Evolutionary conservation across 2,797 vertebrate genomes (phyloP).

Genomic region (Megalops cyprinoides): DNA sequence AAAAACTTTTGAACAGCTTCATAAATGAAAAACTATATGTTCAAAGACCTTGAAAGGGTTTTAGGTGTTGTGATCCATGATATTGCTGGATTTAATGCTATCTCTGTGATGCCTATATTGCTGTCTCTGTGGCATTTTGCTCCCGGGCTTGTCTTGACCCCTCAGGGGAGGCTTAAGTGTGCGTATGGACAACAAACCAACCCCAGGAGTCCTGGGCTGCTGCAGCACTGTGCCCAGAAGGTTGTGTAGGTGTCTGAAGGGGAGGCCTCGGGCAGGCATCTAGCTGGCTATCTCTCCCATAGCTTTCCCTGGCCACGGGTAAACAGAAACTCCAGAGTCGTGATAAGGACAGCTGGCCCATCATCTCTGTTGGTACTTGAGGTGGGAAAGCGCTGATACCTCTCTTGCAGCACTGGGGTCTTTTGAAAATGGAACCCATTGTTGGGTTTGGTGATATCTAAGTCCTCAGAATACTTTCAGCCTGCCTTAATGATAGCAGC

Average conservation of each 20-base stretch:
- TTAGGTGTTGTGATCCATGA: slow-evolving; percentile 58
- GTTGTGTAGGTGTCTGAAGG: slow-evolving; percentile 25
- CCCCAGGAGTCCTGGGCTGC: slow-evolving; percentile 21
- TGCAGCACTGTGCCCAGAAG: slow-evolving; percentile 43
- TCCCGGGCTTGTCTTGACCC: slow-evolving; percentile 46
- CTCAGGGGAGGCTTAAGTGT: slow-evolving; percentile 20
- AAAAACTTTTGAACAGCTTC: slow-evolving; percentile 50
- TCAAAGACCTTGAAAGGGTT: slow-evolving; percentile 52
- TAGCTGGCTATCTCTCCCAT: slow-evolving; percentile 54
- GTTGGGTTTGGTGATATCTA: slow-evolving; percentile 1
- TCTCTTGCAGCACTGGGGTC: slow-evolving; percentile 78
- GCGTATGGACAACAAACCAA: slow-evolving; percentile 4
- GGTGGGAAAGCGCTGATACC: slow-evolving; percentile 77
- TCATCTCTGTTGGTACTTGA: slow-evolving; percentile 70
- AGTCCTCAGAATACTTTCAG: background rate
- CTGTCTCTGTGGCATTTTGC: slow-evolving; percentile 55
- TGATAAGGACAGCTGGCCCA: slow-evolving; percentile 80
- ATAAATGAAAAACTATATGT: slow-evolving; percentile 52
- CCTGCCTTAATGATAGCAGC: slow-evolving; percentile 23
- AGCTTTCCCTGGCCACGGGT: slow-evolving; percentile 66
- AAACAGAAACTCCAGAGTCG: slow-evolving; percentile 73
- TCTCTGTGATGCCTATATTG: slow-evolving; percentile 55
- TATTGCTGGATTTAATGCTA: slow-evolving; percentile 61
- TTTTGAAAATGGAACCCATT: slow-evolving; percentile 49
- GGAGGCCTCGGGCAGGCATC: slow-evolving; percentile 44